Evolutionary conservation across 2,797 vertebrate genomes (phyloP).

Genomic region (Clarias platycephalus): DNA sequence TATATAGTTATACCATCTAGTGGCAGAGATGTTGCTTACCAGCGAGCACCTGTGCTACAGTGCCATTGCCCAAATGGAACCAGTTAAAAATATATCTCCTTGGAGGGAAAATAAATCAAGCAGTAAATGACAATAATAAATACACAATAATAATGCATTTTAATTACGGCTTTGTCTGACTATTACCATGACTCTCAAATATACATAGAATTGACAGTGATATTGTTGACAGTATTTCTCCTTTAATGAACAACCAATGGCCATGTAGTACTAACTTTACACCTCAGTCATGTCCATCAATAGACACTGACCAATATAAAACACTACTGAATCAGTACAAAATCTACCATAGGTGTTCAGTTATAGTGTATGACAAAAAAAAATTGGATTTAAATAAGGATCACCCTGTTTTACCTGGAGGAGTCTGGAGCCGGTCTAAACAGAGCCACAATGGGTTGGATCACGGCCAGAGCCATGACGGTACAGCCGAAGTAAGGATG

Average conservation of each 20-base stretch:
- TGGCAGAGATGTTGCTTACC: slow-evolving; percentile 69
- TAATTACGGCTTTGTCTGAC: background rate
- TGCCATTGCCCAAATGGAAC: slow-evolving; percentile 80
- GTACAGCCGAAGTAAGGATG: slow-evolving; percentile 82
- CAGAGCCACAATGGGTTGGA: slow-evolving; percentile 80
- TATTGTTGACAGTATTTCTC: background rate
- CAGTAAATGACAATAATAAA: slow-evolving; percentile 7
- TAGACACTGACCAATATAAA: background rate
- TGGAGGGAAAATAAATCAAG: slow-evolving; percentile 7
- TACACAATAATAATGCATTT: background rate
- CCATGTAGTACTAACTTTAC: background rate
- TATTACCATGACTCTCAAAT: background rate
- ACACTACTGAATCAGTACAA: background rate
- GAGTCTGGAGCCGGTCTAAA: slow-evolving; percentile 77
- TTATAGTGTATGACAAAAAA: background rate
- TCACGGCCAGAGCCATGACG: slow-evolving; percentile 74
- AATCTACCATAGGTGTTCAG: background rate
- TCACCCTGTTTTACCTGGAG: slow-evolving; percentile 71
- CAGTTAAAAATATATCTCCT: slow-evolving; percentile 85
- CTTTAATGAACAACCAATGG: background rate
- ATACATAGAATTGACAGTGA: background rate
- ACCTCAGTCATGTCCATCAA: background rate
- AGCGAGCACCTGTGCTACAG: slow-evolving; percentile 78
- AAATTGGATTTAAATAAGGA: background rate
- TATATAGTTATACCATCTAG: background rate